These are phyloP conservation scores for Drosophila lacertosa DNA, from an alignment of 1,140 invertebrate genomes.

Conservation along the genomic window DNA sequence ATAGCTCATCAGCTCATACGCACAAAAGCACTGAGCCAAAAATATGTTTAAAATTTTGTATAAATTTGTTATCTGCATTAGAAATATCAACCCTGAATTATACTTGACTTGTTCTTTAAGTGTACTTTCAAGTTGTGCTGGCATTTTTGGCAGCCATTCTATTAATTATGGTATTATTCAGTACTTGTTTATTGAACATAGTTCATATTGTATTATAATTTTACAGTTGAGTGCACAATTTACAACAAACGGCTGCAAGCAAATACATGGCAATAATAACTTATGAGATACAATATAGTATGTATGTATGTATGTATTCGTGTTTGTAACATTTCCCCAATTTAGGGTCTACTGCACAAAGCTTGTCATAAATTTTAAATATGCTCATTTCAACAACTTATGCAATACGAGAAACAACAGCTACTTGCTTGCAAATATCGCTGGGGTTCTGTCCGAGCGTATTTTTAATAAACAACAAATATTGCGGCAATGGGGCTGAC, in stretches of 20 bases:
- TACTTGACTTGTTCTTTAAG: neutral
- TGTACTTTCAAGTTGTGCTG: neutral
- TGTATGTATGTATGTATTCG: too few species aligned
- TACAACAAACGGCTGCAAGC: neutral
- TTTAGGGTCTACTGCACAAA: slow-evolving; percentile 1
- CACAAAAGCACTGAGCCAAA: too few species aligned
- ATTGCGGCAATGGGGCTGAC: neutral
- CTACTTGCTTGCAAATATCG: neutral
- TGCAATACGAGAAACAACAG: neutral
- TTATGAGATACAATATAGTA: too few species aligned
- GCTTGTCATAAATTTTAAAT: slow-evolving; percentile 20
- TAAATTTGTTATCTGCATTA: neutral
- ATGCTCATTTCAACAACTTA: neutral
- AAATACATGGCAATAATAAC: too few species aligned
- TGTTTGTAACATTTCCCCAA: neutral
- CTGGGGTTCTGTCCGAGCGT: neutral
- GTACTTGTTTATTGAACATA: slow-evolving; percentile 13
- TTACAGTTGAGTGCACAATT: slow-evolving; percentile 66
- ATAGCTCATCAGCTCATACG: too few species aligned
- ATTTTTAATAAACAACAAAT: neutral
- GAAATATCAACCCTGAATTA: neutral
- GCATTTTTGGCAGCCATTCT: neutral
- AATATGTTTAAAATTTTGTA: too few species aligned
- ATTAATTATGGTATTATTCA: slow-evolving; percentile 15
- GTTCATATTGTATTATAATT: slow-evolving; percentile 65